A percentile compares a stretch with the other conserved stretches of the same genome.
These are phyloP conservation scores for Onychomys arenicola DNA, from an alignment of 2,797 vertebrate species.

Conservation along the genomic window DNA sequence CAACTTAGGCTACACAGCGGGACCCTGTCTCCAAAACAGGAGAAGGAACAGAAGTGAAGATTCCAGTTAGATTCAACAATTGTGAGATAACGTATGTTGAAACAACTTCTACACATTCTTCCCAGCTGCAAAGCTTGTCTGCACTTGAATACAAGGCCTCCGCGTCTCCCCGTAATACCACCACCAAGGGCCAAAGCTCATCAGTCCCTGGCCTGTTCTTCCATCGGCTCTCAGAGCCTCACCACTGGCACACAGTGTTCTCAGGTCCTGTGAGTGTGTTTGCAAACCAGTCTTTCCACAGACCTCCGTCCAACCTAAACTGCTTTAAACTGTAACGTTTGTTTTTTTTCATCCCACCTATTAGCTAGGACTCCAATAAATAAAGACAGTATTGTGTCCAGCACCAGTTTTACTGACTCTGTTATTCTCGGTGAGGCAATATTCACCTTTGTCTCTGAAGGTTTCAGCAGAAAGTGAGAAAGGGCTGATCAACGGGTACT, in stretches of 20 bases:
- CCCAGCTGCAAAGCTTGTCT: constrained; percentile 21
- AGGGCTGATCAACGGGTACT: neutral
- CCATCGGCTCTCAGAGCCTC: neutral
- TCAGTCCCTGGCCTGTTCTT: neutral
- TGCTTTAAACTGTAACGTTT: neutral
- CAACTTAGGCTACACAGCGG: neutral
- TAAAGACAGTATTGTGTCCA: neutral
- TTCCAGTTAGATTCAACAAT: constrained; percentile 15
- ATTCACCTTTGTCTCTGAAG: neutral
- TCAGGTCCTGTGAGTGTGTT: neutral
- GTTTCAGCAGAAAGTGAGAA: neutral
- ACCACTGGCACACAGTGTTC: neutral
- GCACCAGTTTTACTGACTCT: neutral
- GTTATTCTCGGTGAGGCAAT: neutral
- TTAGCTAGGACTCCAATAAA: neutral
- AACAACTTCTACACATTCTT: constrained; percentile 41
- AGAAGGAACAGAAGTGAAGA: neutral
- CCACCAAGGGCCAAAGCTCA: neutral
- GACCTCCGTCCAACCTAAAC: neutral
- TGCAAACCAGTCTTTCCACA: constrained; percentile 5
- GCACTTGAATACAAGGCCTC: neutral
- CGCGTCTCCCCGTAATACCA: neutral
- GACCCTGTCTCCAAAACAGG: neutral
- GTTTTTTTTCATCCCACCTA: neutral
- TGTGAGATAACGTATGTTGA: neutral